Base-by-base conservation (phyloP, 2,797 vertebrate species). In the Melanotaenia pygmaea region DNA sequence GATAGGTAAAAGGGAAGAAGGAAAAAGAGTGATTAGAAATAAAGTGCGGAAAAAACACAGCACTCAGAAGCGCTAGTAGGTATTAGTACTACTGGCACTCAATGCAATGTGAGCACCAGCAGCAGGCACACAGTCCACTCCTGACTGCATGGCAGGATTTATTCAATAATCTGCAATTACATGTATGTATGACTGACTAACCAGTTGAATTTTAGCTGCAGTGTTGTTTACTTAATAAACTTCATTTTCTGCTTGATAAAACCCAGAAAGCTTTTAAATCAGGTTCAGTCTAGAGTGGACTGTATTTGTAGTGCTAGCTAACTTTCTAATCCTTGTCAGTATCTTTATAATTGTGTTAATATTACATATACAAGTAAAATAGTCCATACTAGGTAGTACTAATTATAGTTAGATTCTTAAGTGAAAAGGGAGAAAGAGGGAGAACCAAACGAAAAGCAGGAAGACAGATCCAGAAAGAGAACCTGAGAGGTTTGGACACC, bases 11-110 rank as follows among this genome's bases (percentile, higher is more conserved):
- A 88, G 90, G 89, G 84, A 88, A 93, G 80, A 91, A 85, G 88
- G 85, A 90, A 84, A 92, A 68, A 88, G 77, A 92, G 90, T 51
- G 79, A 83, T 94, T 93, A 94, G 92, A 90, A 80, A 91, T 89
- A 88, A 83, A 87, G 86, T 79, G 86, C 53, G 75, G 78, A 84
- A 74, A 45, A 76, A 84, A 80, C 79, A 87, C 77, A 88, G 79
- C 82, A 74, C 83, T 85, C 50, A 73, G 68, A 69, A 62, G 59
- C 74, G 63, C 67, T 87, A 76, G 65, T 59, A 64, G 75, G 76
- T 75, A 64, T 85, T 81, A 80, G 61, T 72, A 22, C 70, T 81
- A 67, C 63, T 72, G 73, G 75, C 57, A 66, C 67, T 82, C 47
- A n/a, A 64, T 70, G 79, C 37, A 56, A 54, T 70, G 57, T 72